Conservation (phyloP, 2,888 invertebrate species). For the Drosophila aldrichi region DNA sequence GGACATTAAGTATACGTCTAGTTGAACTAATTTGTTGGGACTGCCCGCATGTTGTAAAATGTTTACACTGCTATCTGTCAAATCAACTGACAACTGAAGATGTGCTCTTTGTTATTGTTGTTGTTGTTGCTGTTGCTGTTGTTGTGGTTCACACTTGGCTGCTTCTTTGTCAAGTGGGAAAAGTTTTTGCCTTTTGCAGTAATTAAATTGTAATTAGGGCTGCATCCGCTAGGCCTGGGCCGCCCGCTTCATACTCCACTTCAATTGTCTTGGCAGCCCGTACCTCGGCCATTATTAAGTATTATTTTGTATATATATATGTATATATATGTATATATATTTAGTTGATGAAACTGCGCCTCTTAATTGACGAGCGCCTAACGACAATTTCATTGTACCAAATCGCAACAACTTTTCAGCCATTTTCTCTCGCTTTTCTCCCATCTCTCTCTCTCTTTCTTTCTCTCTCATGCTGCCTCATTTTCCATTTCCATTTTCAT, state of each 20-base stretch:
- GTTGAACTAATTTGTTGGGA: slow-evolving; percentile 82
- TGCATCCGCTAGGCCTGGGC: slow-evolving; percentile 75
- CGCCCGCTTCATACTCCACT: slow-evolving; percentile 1
- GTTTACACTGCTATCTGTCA: slow-evolving; percentile 82
- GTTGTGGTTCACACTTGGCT: slow-evolving; percentile 71
- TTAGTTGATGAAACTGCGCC: slow-evolving; percentile 29
- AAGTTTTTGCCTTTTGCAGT: slow-evolving; percentile 73
- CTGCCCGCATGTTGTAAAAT: slow-evolving; percentile 71
- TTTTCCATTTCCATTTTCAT: slow-evolving; percentile 53
- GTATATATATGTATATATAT: background rate
- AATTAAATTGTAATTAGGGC: slow-evolving; percentile 86
- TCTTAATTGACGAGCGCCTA: slow-evolving; percentile 68
- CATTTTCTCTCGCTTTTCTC: slow-evolving; percentile 34
- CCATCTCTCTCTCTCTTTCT: background rate
- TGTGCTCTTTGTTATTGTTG: slow-evolving; percentile 33
- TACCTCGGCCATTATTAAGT: slow-evolving; percentile 45
- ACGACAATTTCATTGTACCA: slow-evolving; percentile 68
- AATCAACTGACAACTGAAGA: slow-evolving; percentile 81
- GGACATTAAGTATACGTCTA: slow-evolving; percentile 77
- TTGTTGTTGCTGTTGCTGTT: slow-evolving; percentile 10
- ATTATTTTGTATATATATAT: background rate
- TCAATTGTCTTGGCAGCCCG: slow-evolving; percentile 73
- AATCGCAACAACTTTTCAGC: slow-evolving; percentile 73
- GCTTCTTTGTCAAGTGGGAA: slow-evolving; percentile 82
- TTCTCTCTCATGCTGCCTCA: background rate